Evolutionary conservation across 2,797 vertebrate genomes (phyloP).

Genomic region (Todus mexicanus): DNA sequence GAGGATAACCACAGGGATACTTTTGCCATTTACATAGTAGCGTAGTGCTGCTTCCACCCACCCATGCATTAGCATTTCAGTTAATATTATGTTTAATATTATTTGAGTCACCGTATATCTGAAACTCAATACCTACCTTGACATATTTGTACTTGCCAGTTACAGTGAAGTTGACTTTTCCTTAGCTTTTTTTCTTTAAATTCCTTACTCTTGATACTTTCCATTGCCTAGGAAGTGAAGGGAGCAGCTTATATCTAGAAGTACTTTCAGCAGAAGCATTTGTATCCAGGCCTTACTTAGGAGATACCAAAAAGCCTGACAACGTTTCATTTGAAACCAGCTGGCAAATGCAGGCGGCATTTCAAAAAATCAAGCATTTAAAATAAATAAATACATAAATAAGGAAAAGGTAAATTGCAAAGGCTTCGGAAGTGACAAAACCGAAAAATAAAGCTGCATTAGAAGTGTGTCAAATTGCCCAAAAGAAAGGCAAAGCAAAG

Average conservation of each 20-base stretch:
- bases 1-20: not conserved
- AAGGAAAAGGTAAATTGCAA: not conserved
- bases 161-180: not conserved
- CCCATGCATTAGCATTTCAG: not conserved
- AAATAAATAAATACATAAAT: not conserved
- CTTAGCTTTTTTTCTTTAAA: not conserved
- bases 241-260: not conserved
- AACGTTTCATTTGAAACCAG: not conserved
- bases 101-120: not conserved
- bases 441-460: not conserved
- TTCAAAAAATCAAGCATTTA: not conserved
- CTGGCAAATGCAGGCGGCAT: not conserved
- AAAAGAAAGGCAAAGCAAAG: not conserved
- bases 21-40: not conserved
- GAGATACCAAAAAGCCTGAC: not conserved
- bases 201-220: not conserved
- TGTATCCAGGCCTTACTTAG: not conserved
- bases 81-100: not conserved
- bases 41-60: not conserved
- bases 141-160: not conserved
- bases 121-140: not conserved
- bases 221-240: not conserved
- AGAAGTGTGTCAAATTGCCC: not conserved
- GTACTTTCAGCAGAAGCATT: not conserved
- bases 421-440: not conserved